Percentiles rank a stretch among this genome's conserved stretches.
Evolutionary conservation across 2,797 vertebrate species (phyloP).

Genomic region (Epinephelus coioides): DNA sequence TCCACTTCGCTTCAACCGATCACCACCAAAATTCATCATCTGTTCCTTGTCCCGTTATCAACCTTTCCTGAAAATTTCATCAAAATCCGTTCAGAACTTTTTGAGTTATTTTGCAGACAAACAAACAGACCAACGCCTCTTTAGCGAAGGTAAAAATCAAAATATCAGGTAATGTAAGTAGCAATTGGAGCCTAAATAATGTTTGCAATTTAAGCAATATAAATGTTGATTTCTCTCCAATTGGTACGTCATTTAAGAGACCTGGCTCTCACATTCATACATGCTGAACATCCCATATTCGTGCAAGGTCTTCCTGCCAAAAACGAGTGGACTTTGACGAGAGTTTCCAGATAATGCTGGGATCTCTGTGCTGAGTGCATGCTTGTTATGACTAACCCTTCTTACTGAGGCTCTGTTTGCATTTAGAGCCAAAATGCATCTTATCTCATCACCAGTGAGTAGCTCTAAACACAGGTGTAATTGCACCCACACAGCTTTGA

Average conservation of each 20-base stretch:
- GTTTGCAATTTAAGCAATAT: too few species aligned
- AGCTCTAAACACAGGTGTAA: conserved; percentile 56
- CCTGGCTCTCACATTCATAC: neutral
- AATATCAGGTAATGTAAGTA: too few species aligned
- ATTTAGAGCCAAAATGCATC: conserved; percentile 31
- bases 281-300: neutral
- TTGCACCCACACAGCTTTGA: conserved; percentile 54
- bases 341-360: neutral
- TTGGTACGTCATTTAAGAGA: neutral
- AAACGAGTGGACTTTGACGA: neutral
- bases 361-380: neutral
- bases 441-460: conserved; percentile 33
- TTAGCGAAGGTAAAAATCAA: too few species aligned
- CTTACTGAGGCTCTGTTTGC: conserved; percentile 8
- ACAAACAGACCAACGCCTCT: too few species aligned
- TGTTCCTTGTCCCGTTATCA: too few species aligned
- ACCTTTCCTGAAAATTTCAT: too few species aligned
- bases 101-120: too few species aligned
- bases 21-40: too few species aligned
- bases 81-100: too few species aligned
- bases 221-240: too few species aligned
- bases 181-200: too few species aligned
- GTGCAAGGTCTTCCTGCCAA: neutral
- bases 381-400: neutral
- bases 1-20: too few species aligned